Evolutionary conservation across 2,888 invertebrate species (phyloP), one percentile per base, ranked within the genome.

Genomic region (Volucella inanis): DNA sequence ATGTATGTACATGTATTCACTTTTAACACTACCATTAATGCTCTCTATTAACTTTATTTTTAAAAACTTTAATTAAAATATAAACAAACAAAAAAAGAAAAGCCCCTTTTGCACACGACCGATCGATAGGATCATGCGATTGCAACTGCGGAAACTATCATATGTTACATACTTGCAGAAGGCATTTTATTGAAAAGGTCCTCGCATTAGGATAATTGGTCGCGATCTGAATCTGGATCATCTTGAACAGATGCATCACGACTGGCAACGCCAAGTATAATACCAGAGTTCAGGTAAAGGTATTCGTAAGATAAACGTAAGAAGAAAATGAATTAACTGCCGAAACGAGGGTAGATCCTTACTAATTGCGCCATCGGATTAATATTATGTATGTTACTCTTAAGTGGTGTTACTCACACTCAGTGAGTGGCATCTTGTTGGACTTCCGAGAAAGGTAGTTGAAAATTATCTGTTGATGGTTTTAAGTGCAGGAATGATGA

Each of bases 381-480:
- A 81, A 85, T 85, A 31, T 31, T 31, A 31, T 31, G 31, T 31
- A 77, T 81, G 68, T 71, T 57, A 62, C 71, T 85, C 72, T 81
- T 85, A 85, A 85, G 85, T 85, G 80, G 72, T 85, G 85, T 85
- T 80, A 72, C 79, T 84, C 70, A 70, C 80, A 80, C 80, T 85
- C 85, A 18, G 61, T 67, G 54, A 80, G 67, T 76, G 71, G 72
- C 65, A 74, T 72, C 67, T 62, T 76, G 14, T 14, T 50, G 47
- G 71, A 81, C 85, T 85, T 85, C 85, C 76, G 77, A 85, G 85
- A 85, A 85, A 81, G 76, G 77, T 85, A 85, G 85, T 85, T 85
- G 80, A 74, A 81, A 85, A 85, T 85, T 85, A 81, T 85, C 81
- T 85, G 85, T 85, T 85, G 85, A 85, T 77, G 85, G 85, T 85